phyloP scores from a whole-genome alignment of 1,140 invertebrate species.

The Drosophila subobscura region DNA sequence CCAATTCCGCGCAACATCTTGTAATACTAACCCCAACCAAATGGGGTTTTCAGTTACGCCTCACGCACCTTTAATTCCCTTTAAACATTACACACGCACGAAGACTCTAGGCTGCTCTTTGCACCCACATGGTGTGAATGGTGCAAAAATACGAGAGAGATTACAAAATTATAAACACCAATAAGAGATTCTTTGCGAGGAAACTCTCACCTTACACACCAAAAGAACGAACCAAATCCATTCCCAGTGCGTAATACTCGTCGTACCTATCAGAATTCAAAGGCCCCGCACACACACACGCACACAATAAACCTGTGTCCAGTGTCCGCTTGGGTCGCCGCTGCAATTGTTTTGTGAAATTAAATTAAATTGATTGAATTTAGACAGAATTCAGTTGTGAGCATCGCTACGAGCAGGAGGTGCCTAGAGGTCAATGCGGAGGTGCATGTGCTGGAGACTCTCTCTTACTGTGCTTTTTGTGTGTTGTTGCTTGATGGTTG shows the following conservation, averaged over 20 bases:
- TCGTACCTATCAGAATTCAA: constrained; percentile 4
- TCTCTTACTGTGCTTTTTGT: no score
- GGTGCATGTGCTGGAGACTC: constrained; percentile 21
- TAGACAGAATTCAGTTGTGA: constrained; percentile 61
- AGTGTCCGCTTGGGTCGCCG: constrained; percentile 16
- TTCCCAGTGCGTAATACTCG: constrained; percentile 8
- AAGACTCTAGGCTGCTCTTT: constrained; percentile 11
- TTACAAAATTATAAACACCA: no score
- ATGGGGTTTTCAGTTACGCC: constrained; percentile 47
- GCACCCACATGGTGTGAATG: constrained; percentile 41
- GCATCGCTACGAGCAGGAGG: constrained; percentile 12
- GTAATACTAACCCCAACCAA: constrained; percentile 71
- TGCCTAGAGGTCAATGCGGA: constrained; percentile 60
- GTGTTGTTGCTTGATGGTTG: no score
- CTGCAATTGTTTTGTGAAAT: constrained; percentile 76
- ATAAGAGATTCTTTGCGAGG: no score
- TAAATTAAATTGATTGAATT: constrained; percentile 80
- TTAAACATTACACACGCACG: constrained; percentile 42
- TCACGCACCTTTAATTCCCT: constrained; percentile 67
- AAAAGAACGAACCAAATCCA: background rate
- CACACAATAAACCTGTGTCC: constrained; percentile 16
- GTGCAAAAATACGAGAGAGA: constrained; percentile 29
- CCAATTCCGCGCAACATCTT: constrained; percentile 80
- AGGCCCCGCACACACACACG: constrained; percentile 7
- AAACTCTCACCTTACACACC: no score